Conservation (phyloP, 1,140 invertebrate species). For the Heliconius hewitsoni region DNA sequence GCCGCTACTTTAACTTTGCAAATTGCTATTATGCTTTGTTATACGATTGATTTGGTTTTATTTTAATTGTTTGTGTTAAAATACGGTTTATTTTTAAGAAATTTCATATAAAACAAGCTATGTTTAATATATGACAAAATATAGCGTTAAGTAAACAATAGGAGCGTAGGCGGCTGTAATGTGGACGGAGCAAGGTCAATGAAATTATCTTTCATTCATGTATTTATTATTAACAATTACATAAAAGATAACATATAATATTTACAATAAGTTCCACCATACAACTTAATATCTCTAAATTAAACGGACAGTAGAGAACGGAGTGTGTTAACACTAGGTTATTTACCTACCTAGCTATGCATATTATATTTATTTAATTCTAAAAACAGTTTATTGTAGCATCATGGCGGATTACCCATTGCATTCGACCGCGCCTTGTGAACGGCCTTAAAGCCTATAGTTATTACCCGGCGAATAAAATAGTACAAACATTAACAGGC, state of each 20-base stretch:
- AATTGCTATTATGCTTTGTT: not conserved
- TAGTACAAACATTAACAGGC: slow-evolving; percentile 47
- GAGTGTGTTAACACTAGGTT: too few species aligned
- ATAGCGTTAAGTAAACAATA: slow-evolving; percentile 21
- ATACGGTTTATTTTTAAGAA: not conserved
- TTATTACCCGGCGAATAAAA: slow-evolving; percentile 64
- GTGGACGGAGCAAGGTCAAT: slow-evolving; percentile 45
- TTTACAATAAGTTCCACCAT: not conserved
- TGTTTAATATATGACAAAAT: not conserved
- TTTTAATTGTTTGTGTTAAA: not conserved
- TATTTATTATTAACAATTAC: slow-evolving; percentile 46
- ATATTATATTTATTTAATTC: not conserved
- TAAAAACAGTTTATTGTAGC: slow-evolving; percentile 22
- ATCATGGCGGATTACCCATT: slow-evolving; percentile 72
- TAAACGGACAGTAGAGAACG: too few species aligned
- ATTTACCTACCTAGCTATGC: not conserved
- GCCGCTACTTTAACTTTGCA: not conserved
- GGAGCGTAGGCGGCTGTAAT: slow-evolving; percentile 6
- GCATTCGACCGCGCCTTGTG: slow-evolving; percentile 74
- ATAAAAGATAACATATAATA: slow-evolving; percentile 36
- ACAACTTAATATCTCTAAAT: not conserved
- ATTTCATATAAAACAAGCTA: not conserved
- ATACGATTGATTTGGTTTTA: not conserved
- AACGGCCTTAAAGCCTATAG: slow-evolving; percentile 59
- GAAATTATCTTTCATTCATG: slow-evolving; percentile 65